These are phyloP conservation scores for Elysia chlorotica DNA, from an alignment of 1,140 invertebrate species.

Conservation along the genomic window DNA sequence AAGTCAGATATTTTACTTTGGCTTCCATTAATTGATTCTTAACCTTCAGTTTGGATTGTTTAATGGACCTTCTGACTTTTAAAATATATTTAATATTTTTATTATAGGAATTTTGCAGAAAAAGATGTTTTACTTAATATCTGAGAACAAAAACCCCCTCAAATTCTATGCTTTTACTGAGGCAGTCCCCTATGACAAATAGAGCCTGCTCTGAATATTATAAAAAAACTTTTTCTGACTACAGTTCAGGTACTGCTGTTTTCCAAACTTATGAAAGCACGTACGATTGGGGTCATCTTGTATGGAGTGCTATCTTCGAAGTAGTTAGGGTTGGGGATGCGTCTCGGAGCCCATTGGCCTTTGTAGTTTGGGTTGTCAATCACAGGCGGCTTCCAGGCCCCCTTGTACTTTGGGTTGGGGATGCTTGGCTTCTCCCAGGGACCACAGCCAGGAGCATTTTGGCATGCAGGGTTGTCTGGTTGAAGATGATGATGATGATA, in stretches of 20 bases:
- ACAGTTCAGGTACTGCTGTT: neutral
- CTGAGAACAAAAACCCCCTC: neutral
- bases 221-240: neutral
- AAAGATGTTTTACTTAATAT: too few relatives aligned
- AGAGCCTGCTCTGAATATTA: neutral
- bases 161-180: neutral
- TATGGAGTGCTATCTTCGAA: constrained; percentile 92
- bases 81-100: too few relatives aligned
- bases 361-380: constrained; percentile 94
- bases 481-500: too few relatives aligned
- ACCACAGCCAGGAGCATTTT: constrained; percentile 86
- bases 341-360: constrained; percentile 81
- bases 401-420: constrained; percentile 83
- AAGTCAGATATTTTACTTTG: too few relatives aligned
- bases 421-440: constrained; percentile 85
- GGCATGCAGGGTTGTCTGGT: constrained; percentile 88
- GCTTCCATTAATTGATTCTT: too few relatives aligned
- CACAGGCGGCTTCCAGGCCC: constrained; percentile 84
- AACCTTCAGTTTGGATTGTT: too few relatives aligned
- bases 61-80: too few relatives aligned
- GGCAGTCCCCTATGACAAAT: neutral
- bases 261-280: too few relatives aligned
- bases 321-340: constrained; percentile 92
- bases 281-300: constrained; percentile 90
- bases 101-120: too few relatives aligned